Conservation (phyloP, 2,888 invertebrate species). For the Meteorus cinctellus region DNA sequence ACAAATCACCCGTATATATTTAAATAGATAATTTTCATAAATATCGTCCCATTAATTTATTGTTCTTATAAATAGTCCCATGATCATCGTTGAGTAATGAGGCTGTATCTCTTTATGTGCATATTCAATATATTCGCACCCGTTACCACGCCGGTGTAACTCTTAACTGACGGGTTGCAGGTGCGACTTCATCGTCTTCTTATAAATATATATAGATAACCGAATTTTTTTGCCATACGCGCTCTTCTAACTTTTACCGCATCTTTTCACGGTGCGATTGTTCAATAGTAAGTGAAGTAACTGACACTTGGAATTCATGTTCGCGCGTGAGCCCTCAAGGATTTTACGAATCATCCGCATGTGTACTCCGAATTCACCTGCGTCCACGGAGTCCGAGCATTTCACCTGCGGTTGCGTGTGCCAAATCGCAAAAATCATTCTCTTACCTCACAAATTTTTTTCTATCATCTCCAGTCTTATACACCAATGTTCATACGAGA, state of each 20-base stretch:
- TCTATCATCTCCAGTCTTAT: not conserved
- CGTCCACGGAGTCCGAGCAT: constrained; percentile 55
- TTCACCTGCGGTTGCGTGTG: constrained; percentile 43
- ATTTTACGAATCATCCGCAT: constrained; percentile 56
- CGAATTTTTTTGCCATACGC: not conserved
- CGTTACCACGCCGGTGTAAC: constrained; percentile 40
- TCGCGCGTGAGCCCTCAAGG: constrained; percentile 37
- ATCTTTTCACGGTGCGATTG: constrained; percentile 6
- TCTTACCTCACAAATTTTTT: not conserved
- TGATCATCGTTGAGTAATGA: constrained; percentile 23
- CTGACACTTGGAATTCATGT: not conserved
- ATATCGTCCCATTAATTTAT: not conserved
- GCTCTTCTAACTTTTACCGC: constrained; percentile 5
- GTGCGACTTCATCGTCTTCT: constrained; percentile 46
- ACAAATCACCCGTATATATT: constrained; percentile 40
- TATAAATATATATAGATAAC: not conserved
- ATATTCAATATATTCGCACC: constrained; percentile 24
- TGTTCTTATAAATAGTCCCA: constrained; percentile 18
- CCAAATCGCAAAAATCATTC: constrained; percentile 31
- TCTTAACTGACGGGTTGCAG: constrained; percentile 51
- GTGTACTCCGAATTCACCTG: constrained; percentile 66
- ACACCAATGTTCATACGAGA: not conserved
- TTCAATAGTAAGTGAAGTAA: constrained; percentile 9
- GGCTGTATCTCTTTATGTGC: not conserved
- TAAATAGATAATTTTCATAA: not conserved